Evolutionary conservation across 2,888 invertebrate species (phyloP).

Genomic region (Papilio demoleus): DNA sequence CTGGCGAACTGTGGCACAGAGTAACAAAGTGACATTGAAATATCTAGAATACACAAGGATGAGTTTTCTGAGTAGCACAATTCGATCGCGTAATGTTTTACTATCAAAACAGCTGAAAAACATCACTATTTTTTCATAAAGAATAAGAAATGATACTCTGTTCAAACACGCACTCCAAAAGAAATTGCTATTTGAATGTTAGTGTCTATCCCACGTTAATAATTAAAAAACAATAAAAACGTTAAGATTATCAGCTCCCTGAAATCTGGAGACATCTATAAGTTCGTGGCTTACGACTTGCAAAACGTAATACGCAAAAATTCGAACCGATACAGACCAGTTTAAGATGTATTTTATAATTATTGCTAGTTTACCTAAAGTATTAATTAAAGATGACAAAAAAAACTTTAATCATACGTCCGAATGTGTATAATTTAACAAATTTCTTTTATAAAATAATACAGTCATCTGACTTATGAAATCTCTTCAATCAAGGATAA

Average conservation of each 20-base stretch:
- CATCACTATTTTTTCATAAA: no score
- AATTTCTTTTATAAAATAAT: constrained; percentile 2
- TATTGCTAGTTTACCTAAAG: not conserved
- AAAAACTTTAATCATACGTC: not conserved
- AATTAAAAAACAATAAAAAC: constrained; percentile 63
- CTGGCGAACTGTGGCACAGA: constrained; percentile 27
- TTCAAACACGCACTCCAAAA: no score
- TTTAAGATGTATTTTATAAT: not conserved
- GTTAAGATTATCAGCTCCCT: constrained; percentile 63
- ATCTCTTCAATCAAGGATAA: constrained; percentile 7
- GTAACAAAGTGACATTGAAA: no score
- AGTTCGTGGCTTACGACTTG: not conserved
- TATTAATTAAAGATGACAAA: not conserved
- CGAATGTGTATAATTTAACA: no score
- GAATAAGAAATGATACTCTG: no score
- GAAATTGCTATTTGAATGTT: no score
- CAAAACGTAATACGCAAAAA: not conserved
- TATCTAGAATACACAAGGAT: no score
- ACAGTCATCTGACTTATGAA: no score
- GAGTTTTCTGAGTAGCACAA: no score
- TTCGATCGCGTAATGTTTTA: no score
- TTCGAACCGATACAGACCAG: not conserved
- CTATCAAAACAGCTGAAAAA: no score
- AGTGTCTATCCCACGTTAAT: not conserved
- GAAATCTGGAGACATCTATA: not conserved